Evolutionary conservation across 2,113 vertebrate genomes (phyloP), one percentile per base, ranked within the genome.

Genomic region (Octodon degus): DNA sequence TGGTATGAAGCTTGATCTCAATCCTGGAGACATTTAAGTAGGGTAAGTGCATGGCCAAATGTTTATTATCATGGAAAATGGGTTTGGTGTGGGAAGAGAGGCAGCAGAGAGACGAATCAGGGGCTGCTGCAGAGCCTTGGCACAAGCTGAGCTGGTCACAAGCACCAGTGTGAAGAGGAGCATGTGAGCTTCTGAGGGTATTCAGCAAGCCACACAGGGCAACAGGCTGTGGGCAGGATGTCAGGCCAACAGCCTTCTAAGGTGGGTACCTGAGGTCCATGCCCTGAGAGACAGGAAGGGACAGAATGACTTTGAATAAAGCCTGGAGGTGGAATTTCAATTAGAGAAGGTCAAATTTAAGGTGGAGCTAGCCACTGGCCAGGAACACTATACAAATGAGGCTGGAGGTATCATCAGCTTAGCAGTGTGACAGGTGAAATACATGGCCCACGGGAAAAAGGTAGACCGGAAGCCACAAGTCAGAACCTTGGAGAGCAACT

Each of bases 141-240:
- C 25, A 14, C 83, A 60, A 55, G 37, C 13, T 27, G 34, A 37
- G 50, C 40, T 86, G 30, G 34, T 34, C 11, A 11, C 34, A 30
- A 74, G 9, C 5, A 90, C 40, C 40, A 77, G 74, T 27, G 43
- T 47, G 25, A 53, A 13, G 22, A 74, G 55, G 11, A 62, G 30
- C 43, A 47, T 1, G 11, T 30, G 53, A 16, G n/a, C 65, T 40
- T 47, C 43, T 83, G 47, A 4, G 58, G 55, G 20, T 58, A 0
- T 7, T 43, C 43, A 53, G n/a, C 60, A 62, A 22, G 13, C 5
- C 34, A 76, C 9, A 5, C 2, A 34, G 62, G n/a, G 13, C 2
- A 11, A 22, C 20, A 32, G 24, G 4, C 2, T 14, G 7, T 32
- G 47, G 32, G n/a, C 34, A 8, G 6, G 34, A 3, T 0, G 13